Conservation (phyloP, 2,113 vertebrate genomes). For the Cyrtonyx montezumae region DNA sequence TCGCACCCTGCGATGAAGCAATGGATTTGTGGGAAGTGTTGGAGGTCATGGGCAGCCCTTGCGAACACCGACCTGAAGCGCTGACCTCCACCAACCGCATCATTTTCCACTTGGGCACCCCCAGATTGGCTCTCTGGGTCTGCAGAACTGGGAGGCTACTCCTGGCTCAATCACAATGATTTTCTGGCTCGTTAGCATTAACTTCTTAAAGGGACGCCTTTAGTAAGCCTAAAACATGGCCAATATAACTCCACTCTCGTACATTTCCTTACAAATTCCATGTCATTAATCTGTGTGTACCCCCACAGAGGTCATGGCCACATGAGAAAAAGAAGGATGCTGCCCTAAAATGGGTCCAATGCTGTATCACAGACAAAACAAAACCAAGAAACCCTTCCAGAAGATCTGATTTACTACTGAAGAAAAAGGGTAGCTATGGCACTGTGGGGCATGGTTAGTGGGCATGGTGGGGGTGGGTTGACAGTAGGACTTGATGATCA, state of each 20-base stretch:
- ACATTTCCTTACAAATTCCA: background rate
- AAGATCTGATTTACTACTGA: background rate
- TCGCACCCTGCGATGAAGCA: background rate
- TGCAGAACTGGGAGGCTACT: conserved; percentile 23
- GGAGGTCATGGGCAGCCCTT: background rate
- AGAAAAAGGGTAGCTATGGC: background rate
- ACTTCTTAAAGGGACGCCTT: conserved; percentile 62
- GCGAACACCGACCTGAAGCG: conserved; percentile 37
- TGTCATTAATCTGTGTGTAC: background rate
- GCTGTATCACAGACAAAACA: background rate
- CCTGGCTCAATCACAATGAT: conserved; percentile 36
- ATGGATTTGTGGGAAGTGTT: conserved; percentile 13
- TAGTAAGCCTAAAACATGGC: conserved; percentile 55
- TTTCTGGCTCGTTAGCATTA: conserved; percentile 72
- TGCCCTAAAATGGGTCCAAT: background rate
- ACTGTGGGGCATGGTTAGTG: no score
- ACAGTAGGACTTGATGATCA: no score
- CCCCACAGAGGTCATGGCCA: background rate
- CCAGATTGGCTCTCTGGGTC: conserved; percentile 65
- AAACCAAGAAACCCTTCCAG: background rate
- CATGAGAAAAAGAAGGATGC: background rate
- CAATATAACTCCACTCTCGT: background rate
- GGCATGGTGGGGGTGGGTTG: no score
- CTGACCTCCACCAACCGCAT: conserved; percentile 65
- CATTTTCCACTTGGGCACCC: conserved; percentile 75